Percentiles rank a stretch among this genome's conserved stretches.
These are phyloP conservation scores for Drosophila cardini DNA, from an alignment of 1,140 invertebrate species.

Conservation along the genomic window DNA sequence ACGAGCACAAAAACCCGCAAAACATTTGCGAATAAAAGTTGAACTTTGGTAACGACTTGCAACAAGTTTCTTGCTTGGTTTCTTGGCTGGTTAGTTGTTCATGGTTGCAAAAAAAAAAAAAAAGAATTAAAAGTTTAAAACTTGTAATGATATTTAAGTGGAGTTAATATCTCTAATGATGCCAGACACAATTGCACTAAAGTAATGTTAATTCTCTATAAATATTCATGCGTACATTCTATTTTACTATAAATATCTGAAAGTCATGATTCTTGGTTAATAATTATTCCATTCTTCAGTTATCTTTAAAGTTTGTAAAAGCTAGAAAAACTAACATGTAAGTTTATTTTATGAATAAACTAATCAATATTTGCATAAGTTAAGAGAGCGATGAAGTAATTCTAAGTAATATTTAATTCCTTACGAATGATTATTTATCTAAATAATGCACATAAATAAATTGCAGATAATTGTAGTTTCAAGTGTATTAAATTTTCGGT, in stretches of 20 bases:
- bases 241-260: neutral
- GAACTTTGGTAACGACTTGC: constrained; percentile 41
- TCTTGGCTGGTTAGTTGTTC: constrained; percentile 10
- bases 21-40: constrained; percentile 38
- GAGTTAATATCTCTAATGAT: constrained; percentile 17
- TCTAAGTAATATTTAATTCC: neutral
- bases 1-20: constrained; percentile 32
- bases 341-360: constrained; percentile 15
- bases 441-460: neutral
- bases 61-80: constrained; percentile 22
- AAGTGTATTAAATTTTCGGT: constrained; percentile 6
- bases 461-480: neutral
- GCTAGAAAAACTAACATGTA: constrained; percentile 17
- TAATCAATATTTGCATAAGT: neutral
- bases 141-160: constrained; percentile 3
- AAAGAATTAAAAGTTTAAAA: constrained; percentile 12
- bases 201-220: constrained; percentile 7
- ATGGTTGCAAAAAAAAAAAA: constrained; percentile 11
- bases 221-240: constrained; percentile 20
- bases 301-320: constrained; percentile 7
- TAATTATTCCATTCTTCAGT: neutral
- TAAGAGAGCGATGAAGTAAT: too few species aligned
- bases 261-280: neutral
- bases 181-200: constrained; percentile 7
- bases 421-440: neutral